Base-by-base conservation (phyloP, 1,140 invertebrate species). In the Thaumetopoea pityocampa region DNA sequence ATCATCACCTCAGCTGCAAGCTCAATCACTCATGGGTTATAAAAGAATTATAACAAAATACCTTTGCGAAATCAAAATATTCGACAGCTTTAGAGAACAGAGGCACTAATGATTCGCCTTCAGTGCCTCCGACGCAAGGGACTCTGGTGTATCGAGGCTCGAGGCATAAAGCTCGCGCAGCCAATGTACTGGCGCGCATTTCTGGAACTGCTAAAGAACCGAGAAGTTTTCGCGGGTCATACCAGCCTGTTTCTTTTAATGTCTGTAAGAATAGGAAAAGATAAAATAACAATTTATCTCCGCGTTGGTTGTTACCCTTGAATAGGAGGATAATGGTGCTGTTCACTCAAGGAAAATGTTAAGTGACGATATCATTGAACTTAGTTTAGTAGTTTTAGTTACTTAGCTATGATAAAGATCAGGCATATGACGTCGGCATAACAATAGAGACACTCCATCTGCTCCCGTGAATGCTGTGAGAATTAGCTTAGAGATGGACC, bases 71-170 rank as follows among this genome's bases (percentile, higher is more conserved):
- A 14, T 80, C 69, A 51, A 71, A 83, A 35, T 67, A 72, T 17
- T 83, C 67, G 5, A 83, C 56, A 15, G 79, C 71, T 30, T 69
- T 78, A 2, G 79, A 83, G 43, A 80, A 83, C 32, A 83, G 38
- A n/a, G 79, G 79, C 6, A 83, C 73, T 8, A 83, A 43, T 1
- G 76, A 51, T 0, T 58, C 50, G 9, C 79, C 79, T 40, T 83
- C 79, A n/a, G 71, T 73, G 15, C 76, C 79, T 5, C 79, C 71
- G 1, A 83, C 68, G 34, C 76, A 78, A 0, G 79, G 79, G 18
- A 83, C 73, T 16, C 71, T 63, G 5, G 71, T 71, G 35, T 70
- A 77, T 8, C 60, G 43, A 6, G 79, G 79, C 29, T 83, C 79
- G 2, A 83, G 45, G 22, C 65, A 61, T 4, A 83, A 57, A 0